Conservation (phyloP, 2,797 vertebrate species). For the Tangara arthus region DNA sequence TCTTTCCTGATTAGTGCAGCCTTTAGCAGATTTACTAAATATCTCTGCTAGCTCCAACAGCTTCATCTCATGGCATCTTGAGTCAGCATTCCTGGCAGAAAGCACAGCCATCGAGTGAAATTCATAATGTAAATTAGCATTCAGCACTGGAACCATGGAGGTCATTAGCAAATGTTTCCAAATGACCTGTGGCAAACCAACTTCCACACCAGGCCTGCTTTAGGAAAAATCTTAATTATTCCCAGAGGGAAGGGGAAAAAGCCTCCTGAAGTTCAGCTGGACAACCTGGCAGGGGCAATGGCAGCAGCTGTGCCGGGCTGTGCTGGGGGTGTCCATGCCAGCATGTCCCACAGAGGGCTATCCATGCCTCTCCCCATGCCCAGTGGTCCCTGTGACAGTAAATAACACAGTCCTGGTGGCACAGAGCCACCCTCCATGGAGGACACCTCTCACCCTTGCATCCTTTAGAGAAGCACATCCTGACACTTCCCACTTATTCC, state of each 20-base stretch:
- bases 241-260: neutral
- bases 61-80: constrained; percentile 13
- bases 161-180: constrained; percentile 36
- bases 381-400: neutral
- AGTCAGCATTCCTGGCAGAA: constrained; percentile 49
- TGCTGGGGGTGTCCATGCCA: accelerated
- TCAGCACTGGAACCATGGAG: neutral
- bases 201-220: neutral
- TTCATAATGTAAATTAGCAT: constrained; percentile 28
- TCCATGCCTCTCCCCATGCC: accelerated
- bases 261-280: neutral
- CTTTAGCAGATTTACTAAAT: constrained; percentile 8
- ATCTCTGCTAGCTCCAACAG: neutral
- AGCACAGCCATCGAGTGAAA: neutral
- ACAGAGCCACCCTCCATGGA: neutral
- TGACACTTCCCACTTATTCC: neutral
- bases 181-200: neutral
- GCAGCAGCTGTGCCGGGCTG: neutral
- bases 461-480: neutral
- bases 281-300: accelerated
- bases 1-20: constrained; percentile 2
- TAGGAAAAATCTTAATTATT: constrained; percentile 19
- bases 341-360: accelerated
- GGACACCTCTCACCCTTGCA: neutral
- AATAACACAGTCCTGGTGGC: accelerated